A percentile compares a stretch with the other conserved stretches of the same genome.
These are phyloP conservation scores for Turritopsis dohrnii DNA, from an alignment of 30 jellyfish, hydroid and myxozoan species.

Conservation along the genomic window DNA sequence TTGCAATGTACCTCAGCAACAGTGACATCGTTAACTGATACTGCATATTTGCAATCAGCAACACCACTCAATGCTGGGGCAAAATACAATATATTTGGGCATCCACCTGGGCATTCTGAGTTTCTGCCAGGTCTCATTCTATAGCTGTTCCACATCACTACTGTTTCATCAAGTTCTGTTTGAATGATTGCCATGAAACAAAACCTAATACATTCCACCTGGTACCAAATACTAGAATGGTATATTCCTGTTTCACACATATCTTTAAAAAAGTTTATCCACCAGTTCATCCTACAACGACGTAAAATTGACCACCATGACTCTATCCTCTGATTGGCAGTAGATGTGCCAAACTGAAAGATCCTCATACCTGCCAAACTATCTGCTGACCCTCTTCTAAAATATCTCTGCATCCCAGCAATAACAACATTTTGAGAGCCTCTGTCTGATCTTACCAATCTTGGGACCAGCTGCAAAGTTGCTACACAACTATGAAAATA, in stretches of 20 bases:
- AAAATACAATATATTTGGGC: not conserved
- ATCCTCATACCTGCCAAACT: not conserved
- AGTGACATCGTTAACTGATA: too few species aligned
- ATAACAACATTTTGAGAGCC: not conserved
- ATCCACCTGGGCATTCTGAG: not conserved
- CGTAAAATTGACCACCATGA: not conserved
- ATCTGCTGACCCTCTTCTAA: not conserved
- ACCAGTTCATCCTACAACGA: not conserved
- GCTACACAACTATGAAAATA: not conserved
- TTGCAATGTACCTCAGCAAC: too few species aligned
- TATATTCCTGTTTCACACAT: not conserved
- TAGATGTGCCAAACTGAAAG: not conserved
- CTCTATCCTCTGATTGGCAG: not conserved
- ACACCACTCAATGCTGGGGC: too few species aligned
- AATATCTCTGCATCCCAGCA: not conserved
- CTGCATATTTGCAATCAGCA: too few species aligned
- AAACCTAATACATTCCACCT: not conserved
- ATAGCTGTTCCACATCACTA: not conserved
- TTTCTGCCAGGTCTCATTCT: not conserved
- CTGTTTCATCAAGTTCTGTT: not conserved
- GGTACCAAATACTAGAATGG: not conserved
- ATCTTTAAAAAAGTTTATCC: not conserved
- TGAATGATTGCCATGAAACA: not conserved
- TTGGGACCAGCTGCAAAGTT: not conserved
- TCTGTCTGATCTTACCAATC: not conserved